Evolutionary conservation across 2,113 vertebrate species (phyloP).

Genomic region (Tachuris rubrigastra): DNA sequence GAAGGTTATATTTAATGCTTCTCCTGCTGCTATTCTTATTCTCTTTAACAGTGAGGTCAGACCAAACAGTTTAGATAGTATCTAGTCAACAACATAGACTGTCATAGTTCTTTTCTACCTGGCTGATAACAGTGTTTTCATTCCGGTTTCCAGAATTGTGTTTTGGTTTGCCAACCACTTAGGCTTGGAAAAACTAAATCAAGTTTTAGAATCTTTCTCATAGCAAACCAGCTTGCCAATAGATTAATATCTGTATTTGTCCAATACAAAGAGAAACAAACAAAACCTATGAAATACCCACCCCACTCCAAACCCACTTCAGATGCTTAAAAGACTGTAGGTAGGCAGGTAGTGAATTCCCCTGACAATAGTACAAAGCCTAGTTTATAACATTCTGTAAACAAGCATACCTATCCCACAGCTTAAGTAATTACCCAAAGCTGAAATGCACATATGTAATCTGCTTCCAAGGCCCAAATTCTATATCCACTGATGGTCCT

Average conservation of each 20-base stretch:
- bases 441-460: neutral
- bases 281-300: neutral
- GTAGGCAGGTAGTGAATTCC: neutral
- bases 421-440: neutral
- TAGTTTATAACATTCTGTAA: neutral
- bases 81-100: neutral
- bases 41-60: neutral
- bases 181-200: neutral
- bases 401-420: neutral
- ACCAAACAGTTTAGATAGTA: neutral
- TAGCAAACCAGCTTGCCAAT: neutral
- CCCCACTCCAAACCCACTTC: neutral
- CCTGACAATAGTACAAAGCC: neutral
- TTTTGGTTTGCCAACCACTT: neutral
- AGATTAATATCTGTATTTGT: neutral
- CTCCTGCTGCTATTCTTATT: neutral
- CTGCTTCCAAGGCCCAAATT: neutral
- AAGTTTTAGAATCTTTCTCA: neutral
- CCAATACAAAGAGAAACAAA: neutral
- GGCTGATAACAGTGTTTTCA: neutral
- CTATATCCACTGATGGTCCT: neutral
- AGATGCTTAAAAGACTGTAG: neutral
- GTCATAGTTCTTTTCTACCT: neutral
- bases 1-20: neutral
- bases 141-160: neutral